Evolutionary conservation across 2,888 invertebrate genomes (phyloP), one percentile per base, ranked within the genome.

Genomic region (Sinhomidia bicolor): DNA sequence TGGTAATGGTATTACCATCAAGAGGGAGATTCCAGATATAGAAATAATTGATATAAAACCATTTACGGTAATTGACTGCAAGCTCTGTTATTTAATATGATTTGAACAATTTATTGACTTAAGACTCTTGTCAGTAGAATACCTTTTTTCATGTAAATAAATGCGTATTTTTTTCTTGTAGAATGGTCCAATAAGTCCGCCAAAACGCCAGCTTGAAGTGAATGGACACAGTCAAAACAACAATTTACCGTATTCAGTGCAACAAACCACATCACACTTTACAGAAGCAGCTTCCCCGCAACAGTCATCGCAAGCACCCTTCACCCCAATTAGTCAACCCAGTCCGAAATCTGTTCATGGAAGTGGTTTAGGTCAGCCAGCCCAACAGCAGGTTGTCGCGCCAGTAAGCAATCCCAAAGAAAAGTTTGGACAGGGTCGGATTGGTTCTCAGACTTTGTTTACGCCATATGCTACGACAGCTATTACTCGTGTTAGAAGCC

Each of bases 381-480:
- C 86, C 0, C 89, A 89, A 44, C 89, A 89, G 76, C 89, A 85
- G 76, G 85, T 89, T 36, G 89, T 89, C 17, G 89, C 90, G 17
- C 87, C 89, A 23, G 82, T 90, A 32, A 90, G 85, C 78, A 83
- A 74, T 54, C 89, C 82, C 14, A 88, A 87, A 26, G 89, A 89
- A 20, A 84, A 84, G 57, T 88, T 90, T 76, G 91, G 89, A 14
- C 89, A 90, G 78, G 90, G 90, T 68, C 90, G 89, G 14, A 74
- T 88, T 26, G 91, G 81, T 9, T 89, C 92, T 9, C 91, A 91
- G 65, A 91, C 91, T 12, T 85, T 92, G 65, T 91, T 91, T 60
- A 92, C 91, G n/a, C 92, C 92, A 0, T 92, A 92, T 80, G 92
- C 92, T 17, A 91, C 91, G 10, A 92, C 89, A 60, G 90, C 92